Evolutionary conservation across 1,140 invertebrate genomes (phyloP), one percentile per base, ranked within the genome.

Genomic region (Drosophila arizonae): DNA sequence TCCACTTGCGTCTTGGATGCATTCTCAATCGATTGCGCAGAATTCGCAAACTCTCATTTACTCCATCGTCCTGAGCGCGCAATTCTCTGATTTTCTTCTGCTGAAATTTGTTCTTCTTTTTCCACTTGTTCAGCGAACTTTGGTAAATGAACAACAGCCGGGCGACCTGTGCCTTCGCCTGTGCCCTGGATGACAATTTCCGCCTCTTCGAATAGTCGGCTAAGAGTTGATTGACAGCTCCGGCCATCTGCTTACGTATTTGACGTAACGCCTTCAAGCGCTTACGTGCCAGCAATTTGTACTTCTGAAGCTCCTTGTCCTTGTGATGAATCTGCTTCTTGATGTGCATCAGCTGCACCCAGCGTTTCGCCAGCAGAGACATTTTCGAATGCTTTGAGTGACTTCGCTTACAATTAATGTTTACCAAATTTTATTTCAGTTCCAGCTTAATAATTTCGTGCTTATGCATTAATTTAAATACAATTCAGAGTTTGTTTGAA

Each of bases 321-420:
- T 86, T 77, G 0, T 28, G 48, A 0, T 43, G 56, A 41, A 86
- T 72, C 24, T 51, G 51, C 45, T 66, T 77, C 33, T 56, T 65
- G 13, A 81, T 57, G 45, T 52, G 1, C 33, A 71, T 21, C 57
- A 85, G 51, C n/a, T 66, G 63, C 6, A 51, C 36, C 48, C 60
- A 76, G 1, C 55, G 55, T 4, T 78, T 30, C 8, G 48, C 9
- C 17, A 87, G 5, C 2, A 70, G 30, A 6, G 55, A 9, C 75
- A 81, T 81, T 17, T 41, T 50, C 15, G 6, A 9, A 8, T 33
- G 6, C 1, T 2, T 33, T 33, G 6, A 30, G 4, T 28, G 4
- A 30, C 28, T 30, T 30, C 6, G 28, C 33, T 33, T 33, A 10
- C 33, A 33, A 9, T 33, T 33, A 1, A 30, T 0, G 28, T 1